Evolutionary conservation across 2,888 invertebrate genomes (phyloP).

Genomic region (Protodeltote pygarga): DNA sequence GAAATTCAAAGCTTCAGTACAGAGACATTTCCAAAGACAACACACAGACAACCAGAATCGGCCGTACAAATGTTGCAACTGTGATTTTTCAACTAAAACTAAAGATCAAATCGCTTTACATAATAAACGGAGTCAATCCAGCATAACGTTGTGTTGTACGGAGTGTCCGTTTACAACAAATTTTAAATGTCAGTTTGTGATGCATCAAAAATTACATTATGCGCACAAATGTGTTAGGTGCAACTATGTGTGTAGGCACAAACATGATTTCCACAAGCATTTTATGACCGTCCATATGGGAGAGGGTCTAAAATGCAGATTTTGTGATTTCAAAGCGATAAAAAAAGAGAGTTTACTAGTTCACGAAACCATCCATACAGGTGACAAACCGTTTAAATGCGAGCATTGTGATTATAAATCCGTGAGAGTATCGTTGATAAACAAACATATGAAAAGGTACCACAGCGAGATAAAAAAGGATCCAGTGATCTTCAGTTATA

Average conservation of each 20-base stretch:
- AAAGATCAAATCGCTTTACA: conserved; percentile 74
- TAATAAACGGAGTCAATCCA: conserved; percentile 66
- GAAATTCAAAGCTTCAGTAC: conserved; percentile 71
- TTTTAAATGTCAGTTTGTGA: conserved; percentile 66
- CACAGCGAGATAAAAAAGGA: conserved; percentile 55
- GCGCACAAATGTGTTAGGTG: conserved; percentile 64
- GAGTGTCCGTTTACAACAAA: conserved; percentile 59
- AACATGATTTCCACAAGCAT: conserved; percentile 70
- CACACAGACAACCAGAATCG: conserved; percentile 64
- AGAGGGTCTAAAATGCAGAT: conserved; percentile 63
- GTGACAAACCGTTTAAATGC: conserved; percentile 69
- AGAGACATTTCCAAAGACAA: conserved; percentile 71
- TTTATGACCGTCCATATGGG: conserved; percentile 63
- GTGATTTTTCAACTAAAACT: conserved; percentile 74
- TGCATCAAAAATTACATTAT: conserved; percentile 71
- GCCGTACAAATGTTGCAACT: conserved; percentile 71
- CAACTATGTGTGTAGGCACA: conserved; percentile 62
- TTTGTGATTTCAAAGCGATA: conserved; percentile 62
- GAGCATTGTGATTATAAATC: conserved; percentile 62
- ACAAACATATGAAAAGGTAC: conserved; percentile 61
- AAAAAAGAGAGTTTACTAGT: conserved; percentile 64
- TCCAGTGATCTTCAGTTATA: conserved; percentile 51
- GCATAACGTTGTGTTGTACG: conserved; percentile 49
- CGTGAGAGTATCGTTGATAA: conserved; percentile 58
- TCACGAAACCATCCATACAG: conserved; percentile 70